Base-by-base conservation (phyloP, 2,888 invertebrate genomes). In the Heteromyza rotundicornis region DNA sequence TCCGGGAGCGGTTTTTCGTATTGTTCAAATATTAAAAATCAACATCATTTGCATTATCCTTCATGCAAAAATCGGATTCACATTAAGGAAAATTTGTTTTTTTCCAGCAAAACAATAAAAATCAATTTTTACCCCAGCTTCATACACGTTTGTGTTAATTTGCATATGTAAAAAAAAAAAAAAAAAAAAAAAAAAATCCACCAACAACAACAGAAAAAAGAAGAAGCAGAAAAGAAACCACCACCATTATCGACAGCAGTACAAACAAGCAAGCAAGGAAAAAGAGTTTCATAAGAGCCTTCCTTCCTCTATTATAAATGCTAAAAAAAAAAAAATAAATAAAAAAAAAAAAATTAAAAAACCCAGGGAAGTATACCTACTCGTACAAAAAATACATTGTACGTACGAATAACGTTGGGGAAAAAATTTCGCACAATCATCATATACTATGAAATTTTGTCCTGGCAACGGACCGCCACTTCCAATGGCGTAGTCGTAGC, bases 391-490 rank as follows among this genome's bases (percentile, higher is more conserved):
- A n/a, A n/a, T n/a, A n/a, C n/a, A n/a, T n/a, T n/a, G n/a, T n/a
- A n/a, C n/a, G n/a, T n/a, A n/a, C n/a, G n/a, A n/a, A n/a, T n/a
- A n/a, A n/a, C n/a, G n/a, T n/a, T n/a, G n/a, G n/a, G n/a, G n/a
- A 47, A 47, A 19, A 19, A 19, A 19, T 17, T 20, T 5, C 14
- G 8, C 47, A 47, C 47, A 47, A 47, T 47, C 47, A 47, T 36
- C 44, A 56, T 56, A n/a, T 17, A 16, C 16, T 14, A 19, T 17
- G 60, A 70, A 71, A 71, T 70, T n/a, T n/a, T 70, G 71, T 70
- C 70, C 71, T 71, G 70, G 71, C 66, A 70, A 69, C 65, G 64
- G 49, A 49, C 32, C 16, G 24, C 36, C 23, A 57, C 27, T 12
- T 22, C 20, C 54, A 54, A 54, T 40, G 27, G 47, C 50, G 27